These are phyloP conservation scores for Listrodromus nycthemerus DNA, from an alignment of 2,888 invertebrate species.

Conservation along the genomic window DNA sequence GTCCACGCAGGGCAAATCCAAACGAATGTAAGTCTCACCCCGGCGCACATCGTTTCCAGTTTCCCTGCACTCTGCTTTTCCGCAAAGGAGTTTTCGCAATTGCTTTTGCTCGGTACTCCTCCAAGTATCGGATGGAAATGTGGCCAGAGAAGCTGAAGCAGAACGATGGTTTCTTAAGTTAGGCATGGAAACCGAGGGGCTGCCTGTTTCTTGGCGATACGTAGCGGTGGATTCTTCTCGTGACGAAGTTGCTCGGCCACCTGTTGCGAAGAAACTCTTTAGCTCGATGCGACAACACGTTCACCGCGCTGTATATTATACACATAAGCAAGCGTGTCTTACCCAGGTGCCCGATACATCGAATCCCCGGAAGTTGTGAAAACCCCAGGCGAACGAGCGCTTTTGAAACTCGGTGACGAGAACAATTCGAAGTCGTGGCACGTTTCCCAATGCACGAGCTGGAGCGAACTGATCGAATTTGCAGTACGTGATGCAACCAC, in stretches of 20 bases:
- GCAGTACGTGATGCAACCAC: slow-evolving; percentile 40
- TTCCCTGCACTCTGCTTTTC: not conserved
- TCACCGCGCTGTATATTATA: slow-evolving; percentile 5
- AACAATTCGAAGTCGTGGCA: slow-evolving; percentile 52
- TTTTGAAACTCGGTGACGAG: slow-evolving; percentile 33
- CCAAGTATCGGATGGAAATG: not conserved
- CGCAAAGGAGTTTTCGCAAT: not conserved
- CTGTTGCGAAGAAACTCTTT: slow-evolving; percentile 77
- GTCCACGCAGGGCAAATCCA: too few species aligned
- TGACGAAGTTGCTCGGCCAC: slow-evolving; percentile 68
- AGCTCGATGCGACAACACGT: slow-evolving; percentile 65
- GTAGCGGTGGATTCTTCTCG: slow-evolving; percentile 22
- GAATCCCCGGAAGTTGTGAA: slow-evolving; percentile 29
- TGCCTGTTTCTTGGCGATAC: not conserved
- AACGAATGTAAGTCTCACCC: not conserved
- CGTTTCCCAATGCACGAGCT: slow-evolving; percentile 50
- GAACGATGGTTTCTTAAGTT: slow-evolving; percentile 35
- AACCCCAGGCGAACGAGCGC: slow-evolving; percentile 8
- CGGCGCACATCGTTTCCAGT: not conserved
- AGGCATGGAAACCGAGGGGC: not conserved
- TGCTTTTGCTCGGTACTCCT: not conserved
- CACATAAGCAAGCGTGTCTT: slow-evolving; percentile 1
- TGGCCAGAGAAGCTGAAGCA: too few species aligned
- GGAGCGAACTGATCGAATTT: slow-evolving; percentile 49
- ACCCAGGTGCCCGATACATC: slow-evolving; percentile 32